phyloP scores from a whole-genome alignment of 2,888 invertebrate genomes.

The Thereva nobilitata region DNA sequence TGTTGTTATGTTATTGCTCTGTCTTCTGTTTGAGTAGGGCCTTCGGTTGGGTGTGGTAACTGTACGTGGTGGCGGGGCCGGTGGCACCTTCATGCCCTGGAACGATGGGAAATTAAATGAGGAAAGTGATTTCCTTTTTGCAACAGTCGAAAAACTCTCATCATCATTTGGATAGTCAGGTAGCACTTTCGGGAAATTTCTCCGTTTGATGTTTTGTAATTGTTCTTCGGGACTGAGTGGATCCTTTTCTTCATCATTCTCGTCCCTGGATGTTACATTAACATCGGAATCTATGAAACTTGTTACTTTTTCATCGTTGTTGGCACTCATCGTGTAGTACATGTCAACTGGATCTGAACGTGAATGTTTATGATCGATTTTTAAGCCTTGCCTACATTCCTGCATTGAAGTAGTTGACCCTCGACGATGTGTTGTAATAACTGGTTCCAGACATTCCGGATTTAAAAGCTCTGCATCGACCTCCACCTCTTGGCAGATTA shows the following conservation, averaged over 20 bases:
- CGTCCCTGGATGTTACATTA: slow-evolving; percentile 76
- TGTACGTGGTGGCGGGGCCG: slow-evolving; percentile 77
- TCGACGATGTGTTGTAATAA: slow-evolving; percentile 47
- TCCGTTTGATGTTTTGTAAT: slow-evolving; percentile 70
- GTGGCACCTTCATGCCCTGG: slow-evolving; percentile 60
- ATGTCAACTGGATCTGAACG: slow-evolving; percentile 71
- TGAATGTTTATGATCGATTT: slow-evolving; percentile 68
- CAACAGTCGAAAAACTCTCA: neutral
- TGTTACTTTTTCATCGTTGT: slow-evolving; percentile 58
- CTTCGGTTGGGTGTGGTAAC: slow-evolving; percentile 70
- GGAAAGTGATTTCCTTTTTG: slow-evolving; percentile 69
- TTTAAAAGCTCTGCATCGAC: slow-evolving; percentile 52
- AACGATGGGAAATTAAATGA: slow-evolving; percentile 57
- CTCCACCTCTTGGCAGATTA: slow-evolving; percentile 56
- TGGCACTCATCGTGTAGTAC: slow-evolving; percentile 49
- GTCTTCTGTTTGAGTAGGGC: slow-evolving; percentile 50
- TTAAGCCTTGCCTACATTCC: slow-evolving; percentile 36
- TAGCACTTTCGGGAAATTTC: slow-evolving; percentile 83
- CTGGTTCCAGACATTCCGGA: slow-evolving; percentile 22
- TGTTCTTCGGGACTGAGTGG: slow-evolving; percentile 71
- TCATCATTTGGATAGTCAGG: slow-evolving; percentile 62
- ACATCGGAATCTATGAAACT: slow-evolving; percentile 62
- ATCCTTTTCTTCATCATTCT: slow-evolving; percentile 53
- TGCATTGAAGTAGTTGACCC: slow-evolving; percentile 44
- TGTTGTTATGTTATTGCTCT: slow-evolving; percentile 57